These are phyloP conservation scores for Taphrorychus bicolor DNA, from an alignment of 2,888 invertebrate species.

Conservation along the genomic window DNA sequence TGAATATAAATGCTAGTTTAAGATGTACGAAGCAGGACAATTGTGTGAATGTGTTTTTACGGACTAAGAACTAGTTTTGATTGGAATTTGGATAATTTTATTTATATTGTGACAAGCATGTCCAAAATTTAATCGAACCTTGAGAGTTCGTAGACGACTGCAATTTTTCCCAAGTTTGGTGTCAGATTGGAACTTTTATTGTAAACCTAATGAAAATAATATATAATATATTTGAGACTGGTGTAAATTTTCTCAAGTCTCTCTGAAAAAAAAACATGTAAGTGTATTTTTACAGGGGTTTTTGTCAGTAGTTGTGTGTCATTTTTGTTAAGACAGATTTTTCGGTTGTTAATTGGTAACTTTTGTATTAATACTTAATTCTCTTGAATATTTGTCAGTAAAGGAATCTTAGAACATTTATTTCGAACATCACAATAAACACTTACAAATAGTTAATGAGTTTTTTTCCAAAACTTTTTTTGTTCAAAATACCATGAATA, in stretches of 20 bases:
- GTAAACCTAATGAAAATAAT: slow-evolving; percentile 52
- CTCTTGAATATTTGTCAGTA: slow-evolving; percentile 4
- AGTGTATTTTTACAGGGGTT: slow-evolving; percentile 57
- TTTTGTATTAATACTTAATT: slow-evolving; percentile 24
- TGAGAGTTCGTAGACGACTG: too few relatives aligned
- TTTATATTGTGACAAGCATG: slow-evolving; percentile 9
- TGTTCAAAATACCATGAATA: background rate
- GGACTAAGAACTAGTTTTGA: slow-evolving; percentile 18
- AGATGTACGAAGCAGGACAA: slow-evolving; percentile 52
- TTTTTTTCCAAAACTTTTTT: background rate
- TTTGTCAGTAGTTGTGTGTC: slow-evolving; percentile 59
- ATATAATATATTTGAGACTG: slow-evolving; percentile 47
- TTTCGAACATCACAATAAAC: slow-evolving; percentile 57
- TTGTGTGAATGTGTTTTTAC: slow-evolving; percentile 40
- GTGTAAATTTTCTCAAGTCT: slow-evolving; percentile 44
- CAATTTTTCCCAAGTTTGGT: slow-evolving; percentile 55
- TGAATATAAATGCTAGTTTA: slow-evolving; percentile 50
- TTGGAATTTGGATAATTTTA: slow-evolving; percentile 30
- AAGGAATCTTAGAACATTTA: slow-evolving; percentile 18
- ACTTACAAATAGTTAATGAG: slow-evolving; percentile 51
- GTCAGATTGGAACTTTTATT: slow-evolving; percentile 58
- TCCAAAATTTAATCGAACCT: background rate
- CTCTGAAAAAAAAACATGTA: slow-evolving; percentile 53
- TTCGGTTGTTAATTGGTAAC: background rate
- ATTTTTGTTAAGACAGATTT: slow-evolving; percentile 52